A percentile compares a stretch with the other conserved stretches of the same genome.
Evolutionary conservation across 2,113 vertebrate genomes (phyloP).

Genomic region (Fulica atra): DNA sequence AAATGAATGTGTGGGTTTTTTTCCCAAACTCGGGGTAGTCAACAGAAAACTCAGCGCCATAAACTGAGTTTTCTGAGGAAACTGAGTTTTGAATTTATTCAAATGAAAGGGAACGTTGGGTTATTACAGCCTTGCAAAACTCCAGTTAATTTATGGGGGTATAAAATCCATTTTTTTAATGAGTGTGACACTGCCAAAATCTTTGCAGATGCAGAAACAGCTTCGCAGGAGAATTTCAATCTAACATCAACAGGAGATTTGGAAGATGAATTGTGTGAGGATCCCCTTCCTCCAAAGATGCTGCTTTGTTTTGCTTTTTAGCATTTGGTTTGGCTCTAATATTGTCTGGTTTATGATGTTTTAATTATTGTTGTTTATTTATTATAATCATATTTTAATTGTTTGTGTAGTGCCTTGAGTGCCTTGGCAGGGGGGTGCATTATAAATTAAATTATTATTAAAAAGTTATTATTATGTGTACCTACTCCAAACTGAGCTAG

Average conservation of each 20-base stretch:
- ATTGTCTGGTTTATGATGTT: conserved; percentile 71
- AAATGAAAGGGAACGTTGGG: background rate
- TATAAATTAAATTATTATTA: conserved; percentile 77
- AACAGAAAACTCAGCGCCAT: background rate
- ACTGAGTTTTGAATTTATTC: background rate
- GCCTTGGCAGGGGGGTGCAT: conserved; percentile 48
- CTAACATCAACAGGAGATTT: conserved; percentile 58
- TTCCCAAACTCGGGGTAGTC: background rate
- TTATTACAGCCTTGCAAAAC: background rate
- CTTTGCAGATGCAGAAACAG: conserved; percentile 64
- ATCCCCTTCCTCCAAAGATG: conserved; percentile 7
- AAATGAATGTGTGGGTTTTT: background rate
- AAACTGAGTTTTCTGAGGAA: background rate
- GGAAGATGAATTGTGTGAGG: conserved; percentile 56
- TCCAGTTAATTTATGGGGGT: conserved; percentile 13
- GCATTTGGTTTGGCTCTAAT: conserved; percentile 46
- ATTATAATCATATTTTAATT: conserved; percentile 75
- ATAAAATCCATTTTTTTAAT: conserved; percentile 11
- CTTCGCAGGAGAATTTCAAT: conserved; percentile 64
- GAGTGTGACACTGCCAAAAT: conserved; percentile 62
- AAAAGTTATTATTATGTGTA: conserved; percentile 60
- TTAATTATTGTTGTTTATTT: conserved; percentile 77
- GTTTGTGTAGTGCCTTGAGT: conserved; percentile 59
- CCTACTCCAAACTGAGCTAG: conserved; percentile 40
- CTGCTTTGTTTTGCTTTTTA: conserved; percentile 56